These are phyloP conservation scores for Ashinkailepas kermadecensis DNA, from an alignment of 2,888 invertebrate genomes.

Conservation along the genomic window DNA sequence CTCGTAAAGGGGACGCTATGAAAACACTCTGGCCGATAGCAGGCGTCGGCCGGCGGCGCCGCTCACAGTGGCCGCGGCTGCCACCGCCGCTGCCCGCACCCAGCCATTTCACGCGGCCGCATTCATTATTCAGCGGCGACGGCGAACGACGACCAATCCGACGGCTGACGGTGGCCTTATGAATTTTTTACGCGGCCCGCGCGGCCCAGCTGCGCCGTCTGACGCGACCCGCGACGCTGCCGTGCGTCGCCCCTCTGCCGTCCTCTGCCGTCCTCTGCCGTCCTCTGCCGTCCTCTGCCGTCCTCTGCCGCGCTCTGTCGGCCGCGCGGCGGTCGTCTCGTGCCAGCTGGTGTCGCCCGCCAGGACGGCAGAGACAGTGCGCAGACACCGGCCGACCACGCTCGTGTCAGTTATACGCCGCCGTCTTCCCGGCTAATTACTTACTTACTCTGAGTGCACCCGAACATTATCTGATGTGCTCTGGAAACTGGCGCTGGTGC, in stretches of 20 bases:
- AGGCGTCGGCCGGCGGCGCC: neutral
- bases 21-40: neutral
- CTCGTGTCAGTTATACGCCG: no score
- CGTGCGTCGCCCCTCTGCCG: neutral
- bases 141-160: neutral
- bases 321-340: no score
- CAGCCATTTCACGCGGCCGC: neutral
- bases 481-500: no score
- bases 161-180: neutral
- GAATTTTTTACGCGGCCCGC: neutral
- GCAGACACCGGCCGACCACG: no score
- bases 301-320: neutral
- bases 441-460: no score
- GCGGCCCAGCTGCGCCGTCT: neutral
- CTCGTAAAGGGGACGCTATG: neutral
- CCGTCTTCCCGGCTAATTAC: no score
- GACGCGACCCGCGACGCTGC: neutral
- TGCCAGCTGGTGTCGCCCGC: no score
- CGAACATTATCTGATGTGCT: no score
- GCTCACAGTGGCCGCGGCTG: neutral
- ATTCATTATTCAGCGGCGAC: constrained; percentile 6
- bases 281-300: neutral
- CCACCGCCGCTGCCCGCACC: neutral
- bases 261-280: neutral
- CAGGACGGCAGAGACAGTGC: no score